phyloP scores from a whole-genome alignment of 1,140 invertebrate species.

The Saccostrea glomerata region DNA sequence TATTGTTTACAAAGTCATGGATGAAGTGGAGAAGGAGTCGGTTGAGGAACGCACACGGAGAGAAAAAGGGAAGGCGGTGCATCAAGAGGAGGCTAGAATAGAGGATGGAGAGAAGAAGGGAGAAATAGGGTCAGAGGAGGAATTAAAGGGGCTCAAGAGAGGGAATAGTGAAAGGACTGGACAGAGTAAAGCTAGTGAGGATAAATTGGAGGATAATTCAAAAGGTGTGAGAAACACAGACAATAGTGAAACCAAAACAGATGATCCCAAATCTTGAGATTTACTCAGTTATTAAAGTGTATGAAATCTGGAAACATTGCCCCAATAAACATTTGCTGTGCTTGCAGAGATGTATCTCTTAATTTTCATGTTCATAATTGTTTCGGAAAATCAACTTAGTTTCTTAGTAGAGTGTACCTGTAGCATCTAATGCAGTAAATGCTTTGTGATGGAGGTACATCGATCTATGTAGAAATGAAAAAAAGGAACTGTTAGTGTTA shows the following conservation, averaged over 20 bases:
- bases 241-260: background rate
- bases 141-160: background rate
- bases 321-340: too few species aligned
- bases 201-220: background rate
- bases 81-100: background rate
- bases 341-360: too few species aligned
- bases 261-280: constrained; percentile 15
- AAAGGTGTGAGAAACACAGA: background rate
- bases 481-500: too few species aligned
- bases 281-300: background rate
- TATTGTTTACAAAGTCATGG: background rate
- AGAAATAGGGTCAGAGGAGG: background rate
- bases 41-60: background rate
- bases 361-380: too few species aligned
- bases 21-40: background rate
- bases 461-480: too few species aligned
- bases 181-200: background rate
- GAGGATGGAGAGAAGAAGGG: background rate
- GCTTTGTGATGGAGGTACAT: too few species aligned
- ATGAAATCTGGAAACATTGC: too few species aligned
- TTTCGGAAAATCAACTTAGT: too few species aligned
- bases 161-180: background rate
- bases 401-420: too few species aligned
- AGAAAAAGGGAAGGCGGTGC: background rate
- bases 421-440: too few species aligned